phyloP scores from a whole-genome alignment of 2,797 vertebrate genomes.

The Tauraco hartlaubi region DNA sequence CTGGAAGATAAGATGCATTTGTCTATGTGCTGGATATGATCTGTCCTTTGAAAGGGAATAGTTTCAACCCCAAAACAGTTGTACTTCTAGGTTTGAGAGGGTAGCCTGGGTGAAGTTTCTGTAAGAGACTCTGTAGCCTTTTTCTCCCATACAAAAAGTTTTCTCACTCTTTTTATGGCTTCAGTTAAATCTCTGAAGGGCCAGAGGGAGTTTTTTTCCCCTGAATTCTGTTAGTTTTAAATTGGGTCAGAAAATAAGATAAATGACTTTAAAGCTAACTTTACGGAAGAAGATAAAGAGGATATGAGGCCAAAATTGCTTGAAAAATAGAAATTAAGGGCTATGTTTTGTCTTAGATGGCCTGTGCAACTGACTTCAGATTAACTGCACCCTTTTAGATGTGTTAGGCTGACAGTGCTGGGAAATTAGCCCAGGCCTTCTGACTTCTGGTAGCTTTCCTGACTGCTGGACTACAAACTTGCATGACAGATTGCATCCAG shows the following conservation, averaged over 20 bases:
- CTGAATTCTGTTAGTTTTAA: background rate
- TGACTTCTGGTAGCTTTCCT: constrained; percentile 45
- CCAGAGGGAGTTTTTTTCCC: background rate
- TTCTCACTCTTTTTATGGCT: background rate
- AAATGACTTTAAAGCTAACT: background rate
- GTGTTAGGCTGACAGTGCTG: background rate
- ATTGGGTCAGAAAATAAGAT: background rate
- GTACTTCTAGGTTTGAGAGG: background rate
- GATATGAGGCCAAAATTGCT: background rate
- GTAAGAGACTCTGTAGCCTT: background rate
- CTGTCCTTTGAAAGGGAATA: rapidly evolving
- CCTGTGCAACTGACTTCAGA: background rate
- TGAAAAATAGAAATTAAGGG: background rate
- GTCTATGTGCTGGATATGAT: background rate
- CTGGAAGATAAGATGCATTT: background rate
- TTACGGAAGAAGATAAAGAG: background rate
- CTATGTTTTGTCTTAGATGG: background rate
- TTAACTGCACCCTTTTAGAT: background rate
- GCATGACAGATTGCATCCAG: constrained; percentile 66
- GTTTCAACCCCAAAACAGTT: background rate
- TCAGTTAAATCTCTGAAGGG: background rate
- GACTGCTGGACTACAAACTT: constrained; percentile 39
- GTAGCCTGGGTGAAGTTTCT: background rate
- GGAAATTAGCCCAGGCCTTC: constrained; percentile 38
- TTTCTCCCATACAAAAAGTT: background rate